Conservation (phyloP, 92 coral and sea anemone species). For the Pocillopora meandrina region DNA sequence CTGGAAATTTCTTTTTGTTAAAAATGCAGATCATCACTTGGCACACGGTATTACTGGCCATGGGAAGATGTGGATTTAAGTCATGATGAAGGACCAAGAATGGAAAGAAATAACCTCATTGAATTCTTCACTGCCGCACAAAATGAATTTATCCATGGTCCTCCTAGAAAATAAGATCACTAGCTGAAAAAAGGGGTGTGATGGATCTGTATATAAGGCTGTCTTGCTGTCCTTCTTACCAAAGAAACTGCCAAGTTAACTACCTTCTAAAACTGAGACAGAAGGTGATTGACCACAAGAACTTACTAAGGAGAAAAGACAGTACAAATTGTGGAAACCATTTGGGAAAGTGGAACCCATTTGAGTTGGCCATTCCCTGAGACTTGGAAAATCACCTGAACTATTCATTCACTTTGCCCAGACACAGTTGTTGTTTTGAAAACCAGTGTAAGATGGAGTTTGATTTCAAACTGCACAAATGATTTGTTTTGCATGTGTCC, state of each 20-base stretch:
- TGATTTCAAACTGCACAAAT: neutral
- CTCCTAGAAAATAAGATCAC: slow-evolving; percentile 3
- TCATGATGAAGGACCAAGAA: slow-evolving; percentile 31
- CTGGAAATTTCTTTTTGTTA: no score
- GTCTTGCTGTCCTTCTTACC: neutral
- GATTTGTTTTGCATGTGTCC: neutral
- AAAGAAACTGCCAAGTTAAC: neutral
- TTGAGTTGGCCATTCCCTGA: no score
- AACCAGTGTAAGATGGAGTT: no score
- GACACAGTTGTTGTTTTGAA: no score
- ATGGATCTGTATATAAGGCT: neutral
- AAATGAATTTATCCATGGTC: slow-evolving; percentile 30
- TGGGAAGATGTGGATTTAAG: slow-evolving; percentile 50
- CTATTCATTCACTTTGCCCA: no score
- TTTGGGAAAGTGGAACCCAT: no score
- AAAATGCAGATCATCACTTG: slow-evolving; percentile 66
- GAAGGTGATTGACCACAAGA: no score
- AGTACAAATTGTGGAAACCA: no score
- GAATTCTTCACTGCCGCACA: slow-evolving; percentile 43
- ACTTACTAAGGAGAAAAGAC: no score
- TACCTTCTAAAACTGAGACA: no score
- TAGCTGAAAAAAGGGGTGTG: neutral
- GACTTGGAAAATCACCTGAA: no score
- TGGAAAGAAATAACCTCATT: slow-evolving; percentile 46
- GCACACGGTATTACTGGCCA: slow-evolving; percentile 77